phyloP scores from a whole-genome alignment of 2,797 vertebrate genomes.

The Centroberyx gerrardi region DNA sequence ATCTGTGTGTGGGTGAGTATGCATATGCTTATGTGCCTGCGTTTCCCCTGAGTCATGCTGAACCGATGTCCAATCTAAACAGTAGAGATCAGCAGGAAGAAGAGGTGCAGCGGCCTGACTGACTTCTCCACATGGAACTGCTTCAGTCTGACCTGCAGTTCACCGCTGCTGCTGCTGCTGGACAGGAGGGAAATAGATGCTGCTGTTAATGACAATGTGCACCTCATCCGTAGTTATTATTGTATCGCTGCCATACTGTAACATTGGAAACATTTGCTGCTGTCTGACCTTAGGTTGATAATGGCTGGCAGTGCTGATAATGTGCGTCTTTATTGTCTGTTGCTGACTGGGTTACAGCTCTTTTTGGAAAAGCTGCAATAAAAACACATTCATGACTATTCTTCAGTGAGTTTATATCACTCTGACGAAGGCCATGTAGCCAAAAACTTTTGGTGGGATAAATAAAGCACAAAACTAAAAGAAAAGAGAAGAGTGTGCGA shows the following conservation, averaged over 20 bases:
- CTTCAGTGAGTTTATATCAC: no score
- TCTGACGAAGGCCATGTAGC: no score
- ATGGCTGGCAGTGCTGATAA: slow-evolving; percentile 40
- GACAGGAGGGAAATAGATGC: slow-evolving; percentile 30
- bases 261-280: slow-evolving; percentile 21
- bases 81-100: slow-evolving; percentile 46
- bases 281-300: slow-evolving; percentile 12
- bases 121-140: slow-evolving; percentile 50
- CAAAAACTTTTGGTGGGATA: no score
- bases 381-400: background rate
- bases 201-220: slow-evolving; percentile 36
- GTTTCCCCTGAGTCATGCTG: slow-evolving; percentile 38
- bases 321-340: slow-evolving; percentile 2
- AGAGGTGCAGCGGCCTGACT: slow-evolving; percentile 39
- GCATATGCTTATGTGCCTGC: background rate
- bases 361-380: slow-evolving; percentile 8
- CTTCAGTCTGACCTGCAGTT: slow-evolving; percentile 55
- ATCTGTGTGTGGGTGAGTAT: background rate
- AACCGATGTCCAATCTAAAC: slow-evolving; percentile 48
- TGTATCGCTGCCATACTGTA: slow-evolving; percentile 23
- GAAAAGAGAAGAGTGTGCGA: no score
- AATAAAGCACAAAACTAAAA: no score
- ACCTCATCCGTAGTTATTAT: slow-evolving; percentile 11
- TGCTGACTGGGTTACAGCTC: background rate
- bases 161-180: slow-evolving; percentile 16